Evolutionary conservation across 2,888 invertebrate genomes (phyloP), one percentile per base, ranked within the genome.

Genomic region (Cephalotes varians): DNA sequence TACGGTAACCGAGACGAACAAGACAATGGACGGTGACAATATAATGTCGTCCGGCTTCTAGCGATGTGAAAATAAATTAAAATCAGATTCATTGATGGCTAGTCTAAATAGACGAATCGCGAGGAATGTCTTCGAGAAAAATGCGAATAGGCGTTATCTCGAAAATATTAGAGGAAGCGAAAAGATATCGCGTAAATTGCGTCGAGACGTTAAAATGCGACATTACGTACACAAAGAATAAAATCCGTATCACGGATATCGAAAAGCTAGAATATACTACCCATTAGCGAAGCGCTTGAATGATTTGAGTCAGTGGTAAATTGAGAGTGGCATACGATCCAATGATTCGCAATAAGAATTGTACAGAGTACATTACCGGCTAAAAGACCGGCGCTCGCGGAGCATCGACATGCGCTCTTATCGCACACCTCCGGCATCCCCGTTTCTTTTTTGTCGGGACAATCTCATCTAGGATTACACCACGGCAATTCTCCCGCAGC

Each of bases 21-120:
- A 92, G 92, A 92, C 93, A 93, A 93, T 93, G 91, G 91, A 90
- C 90, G 91, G 90, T 89, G 92, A 92, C 92, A 92, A 92, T 92
- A 92, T 92, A 92, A 92, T 91, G 84, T 88, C 69, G 79, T 71
- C 74, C 85, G 77, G 88, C 87, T 88, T 79, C 86, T 85, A 73
- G 79, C 85, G 87, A 87, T 86, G 85, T 72, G 83, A 87, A 92
- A 90, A 90, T 92, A 92, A 91, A 90, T 90, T 89, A 88, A 92
- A 92, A 92, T 90, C 88, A 90, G 87, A 56, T 37, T 85, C 77
- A 88, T 88, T 81, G 83, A 28, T 86, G 69, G 71, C 79, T 28
- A 77, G 51, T 64, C 81, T 73, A 62, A 40, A 44, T 56, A 67
- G 34, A 31, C 44, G 47, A 54, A 25, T 25, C 15, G 31, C 37